phyloP scores from a whole-genome alignment of 1,140 invertebrate genomes.

The Ptiloglossa arizonensis region DNA sequence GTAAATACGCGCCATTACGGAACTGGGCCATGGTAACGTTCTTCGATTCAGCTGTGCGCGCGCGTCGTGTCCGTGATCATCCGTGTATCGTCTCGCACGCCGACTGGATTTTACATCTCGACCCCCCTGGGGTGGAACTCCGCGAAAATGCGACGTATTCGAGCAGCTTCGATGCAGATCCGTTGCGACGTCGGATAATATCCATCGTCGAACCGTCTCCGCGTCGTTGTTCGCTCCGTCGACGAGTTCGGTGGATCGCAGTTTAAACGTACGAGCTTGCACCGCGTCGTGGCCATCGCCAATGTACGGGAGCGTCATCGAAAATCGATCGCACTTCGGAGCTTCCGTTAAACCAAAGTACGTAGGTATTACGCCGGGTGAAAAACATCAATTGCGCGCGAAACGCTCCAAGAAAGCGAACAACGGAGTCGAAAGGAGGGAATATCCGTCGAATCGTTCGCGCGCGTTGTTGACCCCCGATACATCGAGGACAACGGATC shows the following conservation, averaged over 20 bases:
- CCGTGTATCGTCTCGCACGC: neutral
- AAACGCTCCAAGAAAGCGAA: no score
- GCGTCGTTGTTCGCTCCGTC: conserved; percentile 14
- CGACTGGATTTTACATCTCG: conserved; percentile 27
- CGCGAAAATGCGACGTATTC: neutral
- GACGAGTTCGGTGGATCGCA: neutral
- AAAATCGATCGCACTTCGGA: neutral
- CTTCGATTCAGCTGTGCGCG: conserved; percentile 15
- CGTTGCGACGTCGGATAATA: neutral
- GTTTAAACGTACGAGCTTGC: neutral
- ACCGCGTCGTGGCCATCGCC: neutral
- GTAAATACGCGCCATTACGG: conserved; percentile 50
- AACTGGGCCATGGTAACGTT: conserved; percentile 7
- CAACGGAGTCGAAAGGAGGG: no score
- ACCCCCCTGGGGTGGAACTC: neutral
- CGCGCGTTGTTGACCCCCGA: no score
- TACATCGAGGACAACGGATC: no score
- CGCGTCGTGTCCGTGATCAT: neutral
- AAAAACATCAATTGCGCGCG: neutral
- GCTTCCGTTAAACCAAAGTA: neutral
- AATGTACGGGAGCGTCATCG: neutral
- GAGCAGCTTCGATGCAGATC: neutral
- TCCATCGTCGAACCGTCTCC: neutral
- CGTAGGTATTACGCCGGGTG: neutral
- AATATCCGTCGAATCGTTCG: no score